These are phyloP conservation scores for Meles meles DNA, from an alignment of 2,113 vertebrate species.

Conservation along the genomic window DNA sequence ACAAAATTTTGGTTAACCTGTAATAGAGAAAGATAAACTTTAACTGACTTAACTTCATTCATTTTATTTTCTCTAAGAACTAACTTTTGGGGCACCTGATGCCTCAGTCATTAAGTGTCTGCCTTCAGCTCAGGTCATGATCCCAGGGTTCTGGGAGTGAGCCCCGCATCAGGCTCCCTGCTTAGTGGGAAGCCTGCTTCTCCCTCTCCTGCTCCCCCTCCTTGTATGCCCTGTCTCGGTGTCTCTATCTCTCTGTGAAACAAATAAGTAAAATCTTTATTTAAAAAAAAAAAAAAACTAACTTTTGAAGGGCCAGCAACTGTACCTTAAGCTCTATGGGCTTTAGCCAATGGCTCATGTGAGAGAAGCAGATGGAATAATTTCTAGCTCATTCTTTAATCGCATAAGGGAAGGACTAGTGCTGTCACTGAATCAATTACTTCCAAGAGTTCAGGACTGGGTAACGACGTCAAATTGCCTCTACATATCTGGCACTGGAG, in stretches of 20 bases:
- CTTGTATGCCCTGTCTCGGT: too few species aligned
- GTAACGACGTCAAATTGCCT: neutral
- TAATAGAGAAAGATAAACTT: neutral
- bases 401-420: neutral
- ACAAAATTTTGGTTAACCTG: neutral
- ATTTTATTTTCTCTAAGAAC: neutral
- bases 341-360: neutral
- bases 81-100: neutral
- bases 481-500: neutral
- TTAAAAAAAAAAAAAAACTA: neutral
- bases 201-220: too few species aligned
- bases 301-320: neutral
- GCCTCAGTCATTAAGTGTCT: too few species aligned
- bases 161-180: too few species aligned
- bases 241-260: too few species aligned
- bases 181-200: too few species aligned
- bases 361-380: neutral
- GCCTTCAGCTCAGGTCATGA: too few species aligned
- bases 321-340: neutral
- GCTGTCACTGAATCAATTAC: neutral
- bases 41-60: neutral
- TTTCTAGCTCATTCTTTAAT: neutral
- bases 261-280: too few species aligned
- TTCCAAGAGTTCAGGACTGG: neutral
- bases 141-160: too few species aligned